Evolutionary conservation across 2,888 invertebrate genomes (phyloP).

Genomic region (Saturnia pavonia): DNA sequence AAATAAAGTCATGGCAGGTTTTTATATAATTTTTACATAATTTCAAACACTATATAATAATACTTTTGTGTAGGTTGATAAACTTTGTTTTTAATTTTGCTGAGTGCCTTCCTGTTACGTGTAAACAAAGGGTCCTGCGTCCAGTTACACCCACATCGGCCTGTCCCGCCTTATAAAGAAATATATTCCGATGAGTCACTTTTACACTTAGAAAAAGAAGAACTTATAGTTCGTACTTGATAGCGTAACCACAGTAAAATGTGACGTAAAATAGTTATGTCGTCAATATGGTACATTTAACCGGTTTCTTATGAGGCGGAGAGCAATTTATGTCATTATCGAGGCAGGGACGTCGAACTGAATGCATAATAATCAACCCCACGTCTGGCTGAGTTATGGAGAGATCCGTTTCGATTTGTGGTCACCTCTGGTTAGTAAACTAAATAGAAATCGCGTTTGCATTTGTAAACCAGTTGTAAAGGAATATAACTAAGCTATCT

Average conservation of each 20-base stretch:
- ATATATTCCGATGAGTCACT: constrained; percentile 73
- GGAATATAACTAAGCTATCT: constrained; percentile 31
- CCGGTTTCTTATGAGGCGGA: constrained; percentile 45
- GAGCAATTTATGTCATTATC: constrained; percentile 58
- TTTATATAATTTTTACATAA: constrained; percentile 12
- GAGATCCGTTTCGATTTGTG: constrained; percentile 61
- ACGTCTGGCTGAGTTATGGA: constrained; percentile 46
- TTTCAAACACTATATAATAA: constrained; percentile 13
- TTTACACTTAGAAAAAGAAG: constrained; percentile 55
- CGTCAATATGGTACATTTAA: constrained; percentile 42
- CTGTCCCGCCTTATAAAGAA: constrained; percentile 61
- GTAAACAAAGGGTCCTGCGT: constrained; percentile 75
- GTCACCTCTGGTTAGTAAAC: constrained; percentile 66
- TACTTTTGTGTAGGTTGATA: constrained; percentile 49
- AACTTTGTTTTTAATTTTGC: constrained; percentile 71
- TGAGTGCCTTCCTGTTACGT: constrained; percentile 74
- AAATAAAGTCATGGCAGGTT: constrained; percentile 17
- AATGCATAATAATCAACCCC: constrained; percentile 25
- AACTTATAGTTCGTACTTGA: constrained; percentile 33
- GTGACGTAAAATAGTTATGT: constrained; percentile 53
- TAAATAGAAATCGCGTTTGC: constrained; percentile 57
- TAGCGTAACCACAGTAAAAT: constrained; percentile 44
- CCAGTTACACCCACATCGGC: constrained; percentile 69
- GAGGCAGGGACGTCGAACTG: constrained; percentile 49
- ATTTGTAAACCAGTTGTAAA: constrained; percentile 37